These are phyloP conservation scores for Orthosia gracilis DNA, from an alignment of 2,888 invertebrate genomes.

Conservation along the genomic window DNA sequence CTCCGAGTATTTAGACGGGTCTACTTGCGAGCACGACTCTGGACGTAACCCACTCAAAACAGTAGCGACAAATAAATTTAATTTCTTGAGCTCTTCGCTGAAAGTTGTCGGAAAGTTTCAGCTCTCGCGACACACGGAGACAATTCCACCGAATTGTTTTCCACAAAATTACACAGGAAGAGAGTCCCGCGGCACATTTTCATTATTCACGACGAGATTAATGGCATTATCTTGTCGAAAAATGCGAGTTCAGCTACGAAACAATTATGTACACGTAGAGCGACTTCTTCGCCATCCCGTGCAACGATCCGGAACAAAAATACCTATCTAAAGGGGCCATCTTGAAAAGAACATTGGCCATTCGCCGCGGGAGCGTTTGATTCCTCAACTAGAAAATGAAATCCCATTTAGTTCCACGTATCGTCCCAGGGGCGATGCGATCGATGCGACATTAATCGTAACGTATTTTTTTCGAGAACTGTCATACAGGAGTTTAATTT, in stretches of 20 bases:
- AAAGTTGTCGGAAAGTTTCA: constrained; percentile 69
- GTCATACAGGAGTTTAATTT: constrained; percentile 86
- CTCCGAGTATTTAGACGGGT: constrained; percentile 71
- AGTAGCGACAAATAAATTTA: constrained; percentile 72
- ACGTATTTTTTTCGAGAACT: constrained; percentile 81
- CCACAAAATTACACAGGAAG: constrained; percentile 75
- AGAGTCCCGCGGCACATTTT: constrained; percentile 80
- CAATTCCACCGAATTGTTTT: constrained; percentile 78
- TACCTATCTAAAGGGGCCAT: constrained; percentile 78
- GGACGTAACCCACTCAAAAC: constrained; percentile 65
- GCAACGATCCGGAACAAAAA: constrained; percentile 79
- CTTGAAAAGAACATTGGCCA: constrained; percentile 76
- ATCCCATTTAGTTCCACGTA: constrained; percentile 83
- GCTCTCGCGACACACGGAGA: constrained; percentile 70
- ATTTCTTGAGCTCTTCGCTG: constrained; percentile 74
- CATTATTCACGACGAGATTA: constrained; percentile 84
- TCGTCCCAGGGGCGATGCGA: constrained; percentile 76
- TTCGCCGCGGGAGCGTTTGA: constrained; percentile 83
- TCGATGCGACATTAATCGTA: constrained; percentile 87
- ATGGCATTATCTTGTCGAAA: constrained; percentile 86
- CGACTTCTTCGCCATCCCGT: constrained; percentile 65
- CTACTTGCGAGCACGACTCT: constrained; percentile 81
- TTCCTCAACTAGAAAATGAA: constrained; percentile 89
- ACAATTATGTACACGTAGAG: constrained; percentile 80
- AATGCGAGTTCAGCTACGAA: constrained; percentile 81